Base-by-base conservation (phyloP, 2,888 invertebrate species). In the Watsonalla binaria region DNA sequence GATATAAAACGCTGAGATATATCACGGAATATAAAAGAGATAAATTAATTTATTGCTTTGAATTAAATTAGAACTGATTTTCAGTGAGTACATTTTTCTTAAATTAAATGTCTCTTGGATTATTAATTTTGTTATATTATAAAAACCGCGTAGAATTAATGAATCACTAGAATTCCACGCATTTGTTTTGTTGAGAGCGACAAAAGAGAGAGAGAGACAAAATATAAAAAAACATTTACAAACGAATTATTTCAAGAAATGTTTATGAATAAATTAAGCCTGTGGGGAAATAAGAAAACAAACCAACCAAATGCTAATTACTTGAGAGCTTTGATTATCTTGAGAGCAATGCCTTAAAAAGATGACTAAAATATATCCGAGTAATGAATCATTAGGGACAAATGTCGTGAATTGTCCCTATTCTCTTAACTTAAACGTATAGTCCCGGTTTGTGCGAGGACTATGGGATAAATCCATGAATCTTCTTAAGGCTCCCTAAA, bases 1-100 rank as follows among this genome's bases (percentile, higher is more conserved):
- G 56, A 54, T 57, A 59, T 57, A 61, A 50, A 58, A 47, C 33
- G 59, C 57, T 58, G 56, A 51, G 58, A 60, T 63, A 61, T 60
- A 55, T 60, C 62, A 59, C 56, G 33, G 35, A 39, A 13, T 37
- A 49, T 49, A 49, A 49, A 48, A 49, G 49, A 37, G 49, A 42
- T 42, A 37, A 5, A 49, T 37, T 49, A 14, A 15, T 49, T 49
- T 35, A 37, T 13, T 39, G 5, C 5, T 39, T 15, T 14, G 15
- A 49, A 39, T 37, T 7, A 39, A 49, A 49, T 49, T 49, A 49
- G 14, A 37, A 33, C 15, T 6, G 15, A 49, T 49, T 49, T 39
- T 39, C 37, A 35, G 35, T 34, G 5, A 13, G 34, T 15, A 39
- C 14, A 37, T 7, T 13, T 14, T 11, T 37, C 14, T 46, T 39